These are phyloP conservation scores for Neoitamus cyanurus DNA, from an alignment of 2,888 invertebrate species.

Conservation along the genomic window DNA sequence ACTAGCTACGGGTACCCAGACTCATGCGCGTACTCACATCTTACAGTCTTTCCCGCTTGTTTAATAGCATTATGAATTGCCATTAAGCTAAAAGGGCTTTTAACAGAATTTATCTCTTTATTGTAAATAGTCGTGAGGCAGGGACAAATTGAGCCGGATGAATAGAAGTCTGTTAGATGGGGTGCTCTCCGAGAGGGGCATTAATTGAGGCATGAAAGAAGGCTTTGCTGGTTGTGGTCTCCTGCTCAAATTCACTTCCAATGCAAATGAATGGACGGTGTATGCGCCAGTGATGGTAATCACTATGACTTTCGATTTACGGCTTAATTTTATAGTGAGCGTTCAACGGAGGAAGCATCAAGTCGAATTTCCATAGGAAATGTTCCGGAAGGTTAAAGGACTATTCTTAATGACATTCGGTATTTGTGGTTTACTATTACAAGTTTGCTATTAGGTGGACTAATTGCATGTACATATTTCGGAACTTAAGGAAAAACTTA, in stretches of 20 bases:
- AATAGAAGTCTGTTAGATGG: neutral
- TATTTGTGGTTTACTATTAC: neutral
- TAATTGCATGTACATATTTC: no score
- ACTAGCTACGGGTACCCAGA: neutral
- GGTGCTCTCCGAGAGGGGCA: neutral
- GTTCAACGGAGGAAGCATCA: neutral
- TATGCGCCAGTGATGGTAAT: neutral
- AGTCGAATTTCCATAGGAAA: neutral
- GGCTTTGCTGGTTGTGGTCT: neutral
- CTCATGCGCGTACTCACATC: neutral
- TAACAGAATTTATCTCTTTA: conserved; percentile 22
- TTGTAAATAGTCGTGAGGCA: conserved; percentile 1
- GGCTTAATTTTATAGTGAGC: neutral
- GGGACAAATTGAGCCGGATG: neutral
- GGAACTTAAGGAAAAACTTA: no score
- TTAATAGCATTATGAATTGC: conserved; percentile 23
- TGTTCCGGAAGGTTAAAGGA: neutral
- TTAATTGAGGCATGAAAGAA: neutral
- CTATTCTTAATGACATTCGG: neutral
- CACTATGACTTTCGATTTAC: neutral
- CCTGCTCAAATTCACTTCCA: neutral
- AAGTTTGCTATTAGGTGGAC: neutral
- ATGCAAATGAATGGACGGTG: neutral
- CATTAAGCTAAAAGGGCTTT: conserved; percentile 38
- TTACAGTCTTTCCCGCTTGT: neutral